A percentile compares a stretch with the other conserved stretches of the same genome.
Evolutionary conservation across 1,140 invertebrate genomes (phyloP).

Genomic region (Pygmarrhopalites habei): DNA sequence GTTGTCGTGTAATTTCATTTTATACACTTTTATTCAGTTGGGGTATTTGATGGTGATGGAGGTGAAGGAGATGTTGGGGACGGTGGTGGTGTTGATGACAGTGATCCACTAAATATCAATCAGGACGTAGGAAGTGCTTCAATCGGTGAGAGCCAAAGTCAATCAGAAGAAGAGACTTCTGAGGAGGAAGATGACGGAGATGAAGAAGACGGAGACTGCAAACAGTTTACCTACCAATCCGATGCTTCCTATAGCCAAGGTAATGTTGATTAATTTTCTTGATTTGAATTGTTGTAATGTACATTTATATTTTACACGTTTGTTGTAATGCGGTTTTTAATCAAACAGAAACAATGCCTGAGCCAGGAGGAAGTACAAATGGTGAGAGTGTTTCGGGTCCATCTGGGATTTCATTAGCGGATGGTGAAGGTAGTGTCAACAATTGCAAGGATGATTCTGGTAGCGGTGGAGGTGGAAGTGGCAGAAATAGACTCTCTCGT

Average conservation of each 20-base stretch:
- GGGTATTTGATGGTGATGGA: constrained; percentile 3
- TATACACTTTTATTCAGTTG: too few species aligned
- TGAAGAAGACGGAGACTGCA: constrained; percentile 35
- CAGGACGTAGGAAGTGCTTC: constrained; percentile 23
- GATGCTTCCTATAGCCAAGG: constrained; percentile 32
- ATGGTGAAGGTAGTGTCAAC: not conserved
- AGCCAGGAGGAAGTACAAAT: constrained; percentile 18
- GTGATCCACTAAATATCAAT: constrained; percentile 18
- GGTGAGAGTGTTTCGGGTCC: constrained; percentile 19
- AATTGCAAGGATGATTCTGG: not conserved
- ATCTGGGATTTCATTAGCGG: not conserved
- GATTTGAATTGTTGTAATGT: too few species aligned
- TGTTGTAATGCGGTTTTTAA: too few species aligned
- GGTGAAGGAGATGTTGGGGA: not conserved
- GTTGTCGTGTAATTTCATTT: too few species aligned
- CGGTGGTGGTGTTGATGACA: constrained; percentile 13
- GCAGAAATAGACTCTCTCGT: constrained; percentile 31
- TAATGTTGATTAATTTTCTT: constrained; percentile 1
- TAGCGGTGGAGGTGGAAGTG: constrained; percentile 19
- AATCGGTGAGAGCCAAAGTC: constrained; percentile 19
- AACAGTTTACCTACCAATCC: constrained; percentile 29
- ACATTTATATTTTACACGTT: too few species aligned
- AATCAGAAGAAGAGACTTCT: constrained; percentile 28
- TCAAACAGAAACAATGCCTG: not conserved
- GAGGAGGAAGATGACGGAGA: constrained; percentile 36